phyloP scores from a whole-genome alignment of 92 coral and sea anemone genomes.

The Scolanthus callimorphus region DNA sequence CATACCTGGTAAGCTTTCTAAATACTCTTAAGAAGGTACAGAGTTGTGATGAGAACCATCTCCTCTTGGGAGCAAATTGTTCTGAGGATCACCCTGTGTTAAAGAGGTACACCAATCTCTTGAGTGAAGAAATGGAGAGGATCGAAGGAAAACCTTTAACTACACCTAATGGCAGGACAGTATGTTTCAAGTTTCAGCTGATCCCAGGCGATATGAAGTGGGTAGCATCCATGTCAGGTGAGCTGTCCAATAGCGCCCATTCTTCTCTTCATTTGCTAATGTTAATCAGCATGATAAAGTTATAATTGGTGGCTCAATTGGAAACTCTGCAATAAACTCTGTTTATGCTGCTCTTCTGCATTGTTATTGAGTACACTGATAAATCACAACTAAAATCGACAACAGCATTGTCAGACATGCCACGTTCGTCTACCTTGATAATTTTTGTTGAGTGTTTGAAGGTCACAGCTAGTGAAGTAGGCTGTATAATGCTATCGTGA shows the following conservation, averaged over 20 bases:
- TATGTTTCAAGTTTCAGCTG: constrained; percentile 25
- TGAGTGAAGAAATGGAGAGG: constrained; percentile 47
- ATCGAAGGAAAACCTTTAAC: constrained; percentile 20
- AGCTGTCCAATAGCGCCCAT: constrained; percentile 42
- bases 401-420: no score
- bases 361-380: constrained; percentile 44
- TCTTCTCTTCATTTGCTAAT: constrained; percentile 45
- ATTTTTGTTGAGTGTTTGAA: constrained; percentile 23
- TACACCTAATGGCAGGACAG: constrained; percentile 26
- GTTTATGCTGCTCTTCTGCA: constrained; percentile 24
- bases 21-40: constrained; percentile 34
- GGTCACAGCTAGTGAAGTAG: constrained; percentile 27
- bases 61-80: constrained; percentile 43
- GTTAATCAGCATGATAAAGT: constrained; percentile 26
- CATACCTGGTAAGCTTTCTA: constrained; percentile 49
- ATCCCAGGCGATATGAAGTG: constrained; percentile 53
- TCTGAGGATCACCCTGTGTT: constrained; percentile 34
- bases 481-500: constrained; percentile 25
- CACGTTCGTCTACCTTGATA: constrained; percentile 18
- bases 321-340: constrained; percentile 9
- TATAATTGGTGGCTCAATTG: constrained; percentile 37
- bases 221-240: constrained; percentile 51
- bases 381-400: constrained; percentile 12
- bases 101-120: constrained; percentile 28
- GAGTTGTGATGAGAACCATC: constrained; percentile 56